Percentiles rank a stretch among this genome's conserved stretches.
These are phyloP conservation scores for Drosophila triauraria DNA, from an alignment of 1,140 invertebrate genomes.

Conservation along the genomic window DNA sequence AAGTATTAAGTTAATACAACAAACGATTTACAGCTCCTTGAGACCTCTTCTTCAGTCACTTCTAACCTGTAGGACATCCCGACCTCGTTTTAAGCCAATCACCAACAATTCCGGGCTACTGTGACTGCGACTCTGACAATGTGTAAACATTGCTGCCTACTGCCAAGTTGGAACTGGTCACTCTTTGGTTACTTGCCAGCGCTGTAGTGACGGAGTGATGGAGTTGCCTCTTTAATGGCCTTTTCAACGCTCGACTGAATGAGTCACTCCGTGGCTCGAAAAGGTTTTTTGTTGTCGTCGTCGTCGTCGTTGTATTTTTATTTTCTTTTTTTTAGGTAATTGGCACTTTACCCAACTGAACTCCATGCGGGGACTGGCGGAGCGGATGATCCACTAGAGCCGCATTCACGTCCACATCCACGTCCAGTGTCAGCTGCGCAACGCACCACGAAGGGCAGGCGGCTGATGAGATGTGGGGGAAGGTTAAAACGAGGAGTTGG, in stretches of 20 bases:
- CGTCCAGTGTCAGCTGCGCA: conserved; percentile 40
- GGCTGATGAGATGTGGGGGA: conserved; percentile 33
- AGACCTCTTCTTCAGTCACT: background rate
- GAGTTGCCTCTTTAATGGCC: conserved; percentile 44
- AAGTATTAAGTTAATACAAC: too few relatives aligned
- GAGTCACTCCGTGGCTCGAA: conserved; percentile 46
- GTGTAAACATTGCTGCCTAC: conserved; percentile 21
- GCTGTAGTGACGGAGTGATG: background rate
- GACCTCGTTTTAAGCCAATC: background rate
- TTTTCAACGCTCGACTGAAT: conserved; percentile 53
- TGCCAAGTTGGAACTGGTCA: conserved; percentile 21
- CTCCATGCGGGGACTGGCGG: conserved; percentile 1
- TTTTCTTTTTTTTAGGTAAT: conserved; percentile 39
- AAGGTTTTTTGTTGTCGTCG: conserved; percentile 27
- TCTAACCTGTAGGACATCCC: background rate
- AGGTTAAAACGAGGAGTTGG: conserved; percentile 39
- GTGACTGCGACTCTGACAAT: background rate
- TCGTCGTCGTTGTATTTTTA: background rate
- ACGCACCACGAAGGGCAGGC: conserved; percentile 57
- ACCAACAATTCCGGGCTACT: background rate
- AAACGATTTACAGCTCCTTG: too few relatives aligned
- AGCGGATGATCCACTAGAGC: background rate
- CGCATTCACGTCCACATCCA: background rate
- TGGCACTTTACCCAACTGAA: conserved; percentile 40
- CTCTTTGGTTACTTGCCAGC: conserved; percentile 18